Percentiles rank a stretch among this genome's conserved stretches.
Evolutionary conservation across 2,888 invertebrate species (phyloP).

Genomic region (Drosophila borealis): DNA sequence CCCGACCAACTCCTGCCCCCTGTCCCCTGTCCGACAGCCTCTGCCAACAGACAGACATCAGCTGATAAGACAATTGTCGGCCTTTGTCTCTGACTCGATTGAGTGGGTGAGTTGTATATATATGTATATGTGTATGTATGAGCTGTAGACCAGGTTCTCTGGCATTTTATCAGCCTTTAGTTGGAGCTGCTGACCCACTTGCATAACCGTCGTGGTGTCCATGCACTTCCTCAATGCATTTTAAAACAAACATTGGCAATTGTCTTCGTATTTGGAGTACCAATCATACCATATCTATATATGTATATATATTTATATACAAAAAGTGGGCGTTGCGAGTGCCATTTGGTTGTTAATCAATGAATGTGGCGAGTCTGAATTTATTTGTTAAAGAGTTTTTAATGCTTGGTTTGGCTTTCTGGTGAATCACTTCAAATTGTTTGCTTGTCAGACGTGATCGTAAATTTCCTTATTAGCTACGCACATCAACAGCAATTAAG

Average conservation of each 20-base stretch:
- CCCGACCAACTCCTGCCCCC: not conserved
- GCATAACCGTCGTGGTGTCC: conserved; percentile 34
- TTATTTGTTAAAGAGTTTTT: conserved; percentile 23
- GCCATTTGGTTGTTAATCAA: conserved; percentile 26
- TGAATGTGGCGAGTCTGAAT: conserved; percentile 27
- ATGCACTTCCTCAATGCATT: conserved; percentile 61
- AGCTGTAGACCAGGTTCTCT: conserved; percentile 17
- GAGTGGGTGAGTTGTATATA: conserved; percentile 6
- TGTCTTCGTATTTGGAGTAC: conserved; percentile 39
- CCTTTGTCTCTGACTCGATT: conserved; percentile 46
- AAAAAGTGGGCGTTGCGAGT: conserved; percentile 43
- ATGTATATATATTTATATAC: not conserved
- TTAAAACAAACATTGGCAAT: conserved; percentile 59
- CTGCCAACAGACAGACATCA: conserved; percentile 1
- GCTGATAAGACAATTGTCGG: conserved; percentile 65
- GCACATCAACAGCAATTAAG: conserved; percentile 37
- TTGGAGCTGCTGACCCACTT: conserved; percentile 28
- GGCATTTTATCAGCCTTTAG: conserved; percentile 38
- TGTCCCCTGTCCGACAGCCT: not conserved
- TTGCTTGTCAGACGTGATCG: conserved; percentile 18
- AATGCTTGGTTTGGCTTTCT: conserved; percentile 2
- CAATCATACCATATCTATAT: conserved; percentile 18
- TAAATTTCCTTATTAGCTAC: conserved; percentile 49
- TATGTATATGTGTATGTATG: not conserved
- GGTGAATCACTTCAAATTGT: conserved; percentile 25